Base-by-base conservation (phyloP, 2,888 invertebrate genomes). In the Cephus rjabovi region DNA sequence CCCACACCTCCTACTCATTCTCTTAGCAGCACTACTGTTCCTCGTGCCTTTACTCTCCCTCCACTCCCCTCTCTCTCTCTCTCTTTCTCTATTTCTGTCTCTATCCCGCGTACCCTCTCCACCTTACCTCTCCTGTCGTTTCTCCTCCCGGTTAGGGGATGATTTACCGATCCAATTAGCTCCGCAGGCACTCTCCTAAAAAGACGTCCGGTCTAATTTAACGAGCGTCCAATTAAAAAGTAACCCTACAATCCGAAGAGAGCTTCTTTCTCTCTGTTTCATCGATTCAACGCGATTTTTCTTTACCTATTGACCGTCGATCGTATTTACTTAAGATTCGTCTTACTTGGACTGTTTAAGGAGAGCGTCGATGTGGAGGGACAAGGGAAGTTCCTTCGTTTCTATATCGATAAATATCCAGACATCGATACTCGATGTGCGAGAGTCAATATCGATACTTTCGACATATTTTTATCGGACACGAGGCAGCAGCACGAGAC, bases 111-210 rank as follows among this genome's bases (percentile, higher is more conserved):
- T 73, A 35, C 73, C 31, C 73, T 75, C 56, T 75, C 77, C 69
- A 70, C 69, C 77, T 73, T 30, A 69, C 69, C n/a, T 69, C 73
- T 74, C 77, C 12, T 76, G n/a, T 75, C 77, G 69, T 78, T 77
- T 74, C 78, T 74, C 74, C 33, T 76, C 74, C 89, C 89, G 89
- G 89, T 89, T 89, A 89, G 90, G 88, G 91, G 91, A 91, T 91
- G 91, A 91, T 91, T 91, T 91, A 91, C 91, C 90, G 91, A 91
- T 91, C 91, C 91, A 91, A 91, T 91, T 91, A 91, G 91, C 89
- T 88, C 87, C 84, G 84, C 85, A 83, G 85, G 85, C 87, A 84
- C 88, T 79, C 81, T 86, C 86, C 89, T 88, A 89, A 90, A 90
- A 90, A 90, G 90, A 90, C 90, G 89, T 90, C 89, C 89, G 89